Base-by-base conservation (phyloP, 2,888 invertebrate species). In the Coremacera marginata region DNA sequence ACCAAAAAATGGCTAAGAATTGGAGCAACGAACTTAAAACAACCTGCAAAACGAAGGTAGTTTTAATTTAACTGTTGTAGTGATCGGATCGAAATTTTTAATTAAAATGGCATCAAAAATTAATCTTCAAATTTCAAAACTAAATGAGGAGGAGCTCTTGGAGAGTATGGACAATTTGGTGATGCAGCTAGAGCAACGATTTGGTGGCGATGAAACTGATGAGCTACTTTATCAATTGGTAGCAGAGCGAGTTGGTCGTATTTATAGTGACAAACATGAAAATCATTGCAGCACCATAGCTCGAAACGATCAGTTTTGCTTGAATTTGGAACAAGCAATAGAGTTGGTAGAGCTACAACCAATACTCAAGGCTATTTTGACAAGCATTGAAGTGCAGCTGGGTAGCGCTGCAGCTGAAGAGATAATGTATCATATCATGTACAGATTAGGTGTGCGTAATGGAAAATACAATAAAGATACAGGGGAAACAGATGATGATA, bases 341-440 rank as follows among this genome's bases (percentile, higher is more conserved):
- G 7, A 25, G 55, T 55, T 34, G 34, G 31, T 8, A 7, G 31
- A 27, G 3, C n/a, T 52, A 31, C 11, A 9, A 14, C 3, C 70
- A 9, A 27, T 0, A n/a, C 49, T 70, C n/a, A 0, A 70, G 19
- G 31, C 34, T n/a, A 8, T 55, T 16, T 34, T 70, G n/a, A 34
- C 55, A 27, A 16, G 19, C 31, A 70, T 70, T 11, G 70, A 55
- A 34, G 8, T 52, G n/a, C 70, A 70, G 16, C 14, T 37, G 8
- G 71, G 55, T n/a, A 25, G 49, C 34, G 16, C n/a, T 16, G 16
- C 22, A 16, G 49, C 57, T 22, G 72, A 72, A 62, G 7, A n/a
- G n/a, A 49, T 62, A 22, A 72, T 60, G 60, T 72, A 37, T 62
- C 49, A 62, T 19, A 25, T 60, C 11, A 49, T 62, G 60, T 72